Evolutionary conservation across 2,113 vertebrate genomes (phyloP).

Genomic region (Trachemys scripta): DNA sequence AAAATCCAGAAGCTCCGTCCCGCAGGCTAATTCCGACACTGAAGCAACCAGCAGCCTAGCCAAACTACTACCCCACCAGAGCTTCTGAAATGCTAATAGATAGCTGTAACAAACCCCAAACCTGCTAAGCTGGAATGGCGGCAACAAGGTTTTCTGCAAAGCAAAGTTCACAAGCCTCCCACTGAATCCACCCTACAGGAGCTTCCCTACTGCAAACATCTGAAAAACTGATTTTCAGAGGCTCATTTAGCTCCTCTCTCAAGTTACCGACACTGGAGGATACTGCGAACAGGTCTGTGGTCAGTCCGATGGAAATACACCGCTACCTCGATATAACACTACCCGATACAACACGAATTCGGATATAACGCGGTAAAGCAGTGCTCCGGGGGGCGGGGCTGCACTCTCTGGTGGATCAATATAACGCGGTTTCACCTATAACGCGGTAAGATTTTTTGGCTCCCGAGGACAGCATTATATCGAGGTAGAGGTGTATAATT

Average conservation of each 20-base stretch:
- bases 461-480: no score
- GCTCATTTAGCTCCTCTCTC: neutral
- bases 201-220: neutral
- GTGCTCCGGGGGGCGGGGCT: no score
- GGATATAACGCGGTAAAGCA: no score
- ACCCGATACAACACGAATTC: no score
- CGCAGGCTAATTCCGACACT: neutral
- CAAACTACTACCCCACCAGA: neutral
- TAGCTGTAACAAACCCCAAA: neutral
- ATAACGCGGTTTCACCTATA: no score
- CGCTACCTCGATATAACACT: no score
- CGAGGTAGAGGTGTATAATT: neutral
- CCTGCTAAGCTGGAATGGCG: rapidly evolving
- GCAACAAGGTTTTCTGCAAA: rapidly evolving
- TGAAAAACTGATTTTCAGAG: neutral
- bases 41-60: no score
- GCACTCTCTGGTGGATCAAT: no score
- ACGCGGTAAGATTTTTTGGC: no score
- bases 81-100: neutral
- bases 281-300: neutral
- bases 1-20: neutral
- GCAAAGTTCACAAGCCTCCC: neutral
- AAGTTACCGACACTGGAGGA: neutral
- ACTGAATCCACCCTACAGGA: neutral
- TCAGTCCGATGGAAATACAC: neutral